Conservation (phyloP, 1,140 invertebrate genomes). For the Aphidius ervi region DNA sequence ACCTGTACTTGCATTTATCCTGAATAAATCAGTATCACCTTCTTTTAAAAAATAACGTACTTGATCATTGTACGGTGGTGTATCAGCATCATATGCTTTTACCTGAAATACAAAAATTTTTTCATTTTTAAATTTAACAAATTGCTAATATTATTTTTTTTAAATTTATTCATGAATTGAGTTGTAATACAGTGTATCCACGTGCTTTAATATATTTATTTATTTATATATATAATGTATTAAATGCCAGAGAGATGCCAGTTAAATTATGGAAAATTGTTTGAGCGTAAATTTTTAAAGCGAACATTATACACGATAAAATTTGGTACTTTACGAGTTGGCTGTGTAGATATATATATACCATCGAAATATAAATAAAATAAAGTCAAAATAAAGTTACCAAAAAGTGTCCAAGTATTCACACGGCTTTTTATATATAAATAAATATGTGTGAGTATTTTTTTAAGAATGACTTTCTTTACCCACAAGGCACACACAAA, state of each 20-base stretch:
- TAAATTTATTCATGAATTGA: constrained; percentile 4
- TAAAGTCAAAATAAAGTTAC: too few relatives aligned
- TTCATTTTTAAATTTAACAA: constrained; percentile 17
- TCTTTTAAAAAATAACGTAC: constrained; percentile 90
- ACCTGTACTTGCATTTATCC: constrained; percentile 83
- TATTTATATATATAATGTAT: not conserved
- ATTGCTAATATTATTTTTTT: too few relatives aligned
- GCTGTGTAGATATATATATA: not conserved
- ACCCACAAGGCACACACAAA: too few relatives aligned
- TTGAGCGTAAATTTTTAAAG: not conserved
- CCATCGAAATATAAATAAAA: too few relatives aligned
- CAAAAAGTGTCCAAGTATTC: constrained; percentile 3
- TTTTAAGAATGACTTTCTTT: too few relatives aligned
- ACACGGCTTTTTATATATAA: not conserved
- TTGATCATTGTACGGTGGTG: constrained; percentile 83
- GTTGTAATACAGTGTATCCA: not conserved
- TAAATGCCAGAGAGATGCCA: not conserved
- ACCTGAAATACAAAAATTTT: constrained; percentile 53
- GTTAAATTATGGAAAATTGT: constrained; percentile 7
- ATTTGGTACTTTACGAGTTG: not conserved
- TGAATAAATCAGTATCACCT: constrained; percentile 82
- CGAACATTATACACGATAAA: constrained; percentile 13
- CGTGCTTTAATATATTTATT: not conserved
- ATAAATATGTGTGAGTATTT: too few relatives aligned
- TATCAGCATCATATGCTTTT: constrained; percentile 83